These are phyloP conservation scores for Porites australiensis DNA, from an alignment of 64 coral and sea anemone species.

Conservation along the genomic window DNA sequence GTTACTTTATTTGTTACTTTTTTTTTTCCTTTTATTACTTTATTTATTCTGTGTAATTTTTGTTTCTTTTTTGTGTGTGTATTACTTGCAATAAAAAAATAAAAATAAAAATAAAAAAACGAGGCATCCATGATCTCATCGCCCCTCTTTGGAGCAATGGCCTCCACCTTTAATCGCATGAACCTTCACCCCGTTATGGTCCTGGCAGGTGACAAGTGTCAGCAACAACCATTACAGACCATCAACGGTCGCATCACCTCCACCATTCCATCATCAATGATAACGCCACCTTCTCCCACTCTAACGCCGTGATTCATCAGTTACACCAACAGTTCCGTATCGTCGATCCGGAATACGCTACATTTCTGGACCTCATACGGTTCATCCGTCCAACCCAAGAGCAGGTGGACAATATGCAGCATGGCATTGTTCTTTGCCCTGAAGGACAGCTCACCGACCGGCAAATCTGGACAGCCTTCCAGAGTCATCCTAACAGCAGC, in stretches of 20 bases:
- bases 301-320: background rate
- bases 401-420: background rate
- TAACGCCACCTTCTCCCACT: background rate
- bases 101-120: too few relatives aligned
- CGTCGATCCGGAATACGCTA: background rate
- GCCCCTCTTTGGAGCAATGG: background rate
- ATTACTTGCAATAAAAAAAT: too few relatives aligned
- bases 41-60: too few relatives aligned
- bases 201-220: conserved; percentile 61
- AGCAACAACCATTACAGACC: conserved; percentile 50
- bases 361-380: background rate
- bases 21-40: too few relatives aligned
- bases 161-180: background rate
- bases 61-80: too few relatives aligned
- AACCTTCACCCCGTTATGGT: conserved; percentile 10
- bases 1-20: too few relatives aligned
- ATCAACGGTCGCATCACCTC: background rate
- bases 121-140: conserved; percentile 54
- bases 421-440: background rate
- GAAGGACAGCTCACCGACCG: background rate
- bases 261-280: background rate
- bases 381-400: background rate
- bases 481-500: background rate
- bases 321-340: conserved; percentile 7
- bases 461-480: background rate